Percentiles rank a stretch among this genome's conserved stretches.
Conservation (phyloP, 2,888 invertebrate genomes). For the Rhagonycha fulva region DNA sequence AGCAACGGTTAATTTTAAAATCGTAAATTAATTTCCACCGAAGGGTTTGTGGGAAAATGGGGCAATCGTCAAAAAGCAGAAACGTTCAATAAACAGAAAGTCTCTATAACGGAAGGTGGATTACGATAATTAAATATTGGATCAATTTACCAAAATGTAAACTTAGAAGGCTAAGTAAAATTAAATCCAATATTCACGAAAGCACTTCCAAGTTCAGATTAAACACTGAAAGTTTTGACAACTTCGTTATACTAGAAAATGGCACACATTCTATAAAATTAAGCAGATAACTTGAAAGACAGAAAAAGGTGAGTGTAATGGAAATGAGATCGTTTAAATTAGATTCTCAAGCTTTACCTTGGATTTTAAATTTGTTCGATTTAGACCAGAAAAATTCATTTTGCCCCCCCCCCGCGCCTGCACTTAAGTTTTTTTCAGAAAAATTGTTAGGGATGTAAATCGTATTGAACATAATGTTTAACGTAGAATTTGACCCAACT, state of each 20-base stretch:
- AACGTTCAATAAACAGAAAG: neutral
- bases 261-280: neutral
- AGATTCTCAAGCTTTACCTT: neutral
- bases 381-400: too few species aligned
- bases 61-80: neutral
- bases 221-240: neutral
- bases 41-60: neutral
- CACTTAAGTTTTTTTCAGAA: too few species aligned
- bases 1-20: neutral
- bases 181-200: neutral
- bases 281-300: neutral
- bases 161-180: neutral
- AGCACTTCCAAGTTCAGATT: neutral
- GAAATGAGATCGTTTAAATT: neutral
- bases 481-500: too few species aligned
- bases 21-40: conserved; percentile 5
- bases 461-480: too few species aligned
- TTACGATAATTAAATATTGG: neutral
- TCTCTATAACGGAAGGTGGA: neutral
- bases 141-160: neutral
- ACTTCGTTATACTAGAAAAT: neutral
- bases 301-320: neutral
- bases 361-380: neutral
- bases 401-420: too few species aligned
- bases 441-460: too few species aligned